A percentile compares a stretch with the other conserved stretches of the same genome.
phyloP scores from a whole-genome alignment of 2,888 invertebrate genomes.

The Calameuta filiformis region DNA sequence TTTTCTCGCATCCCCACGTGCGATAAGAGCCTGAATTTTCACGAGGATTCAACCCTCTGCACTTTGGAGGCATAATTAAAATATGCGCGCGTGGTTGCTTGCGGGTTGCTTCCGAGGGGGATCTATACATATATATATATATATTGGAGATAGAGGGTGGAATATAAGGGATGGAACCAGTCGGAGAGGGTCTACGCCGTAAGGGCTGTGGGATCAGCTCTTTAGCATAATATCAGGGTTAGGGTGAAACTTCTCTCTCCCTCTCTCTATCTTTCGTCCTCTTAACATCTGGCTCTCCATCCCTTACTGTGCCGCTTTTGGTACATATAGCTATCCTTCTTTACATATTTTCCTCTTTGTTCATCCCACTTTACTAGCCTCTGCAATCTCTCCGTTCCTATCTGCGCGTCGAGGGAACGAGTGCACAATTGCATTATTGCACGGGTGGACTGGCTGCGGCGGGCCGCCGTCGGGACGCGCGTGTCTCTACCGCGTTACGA shows the following conservation, averaged over 20 bases:
- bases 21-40: not conserved
- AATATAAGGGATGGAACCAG: slow-evolving; percentile 2
- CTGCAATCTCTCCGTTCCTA: not conserved
- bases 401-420: slow-evolving; percentile 2
- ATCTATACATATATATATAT: not conserved
- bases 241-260: not conserved
- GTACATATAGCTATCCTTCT: too few species aligned
- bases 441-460: not conserved
- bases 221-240: slow-evolving; percentile 18
- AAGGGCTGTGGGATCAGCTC: slow-evolving; percentile 6
- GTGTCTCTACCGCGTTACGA: not conserved
- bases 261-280: not conserved
- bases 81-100: slow-evolving; percentile 22
- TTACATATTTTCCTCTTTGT: too few species aligned
- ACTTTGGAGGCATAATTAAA: slow-evolving; percentile 28
- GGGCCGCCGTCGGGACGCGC: not conserved
- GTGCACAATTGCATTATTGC: slow-evolving; percentile 17
- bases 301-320: too few species aligned
- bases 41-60: slow-evolving; percentile 12
- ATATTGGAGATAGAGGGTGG: not conserved
- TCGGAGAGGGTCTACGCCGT: not conserved
- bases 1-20: not conserved
- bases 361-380: too few species aligned
- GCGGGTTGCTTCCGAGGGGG: not conserved
- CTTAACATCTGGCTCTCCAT: too few species aligned